Evolutionary conservation across 2,113 vertebrate species (phyloP).

Genomic region (Siniperca chuatsi): DNA sequence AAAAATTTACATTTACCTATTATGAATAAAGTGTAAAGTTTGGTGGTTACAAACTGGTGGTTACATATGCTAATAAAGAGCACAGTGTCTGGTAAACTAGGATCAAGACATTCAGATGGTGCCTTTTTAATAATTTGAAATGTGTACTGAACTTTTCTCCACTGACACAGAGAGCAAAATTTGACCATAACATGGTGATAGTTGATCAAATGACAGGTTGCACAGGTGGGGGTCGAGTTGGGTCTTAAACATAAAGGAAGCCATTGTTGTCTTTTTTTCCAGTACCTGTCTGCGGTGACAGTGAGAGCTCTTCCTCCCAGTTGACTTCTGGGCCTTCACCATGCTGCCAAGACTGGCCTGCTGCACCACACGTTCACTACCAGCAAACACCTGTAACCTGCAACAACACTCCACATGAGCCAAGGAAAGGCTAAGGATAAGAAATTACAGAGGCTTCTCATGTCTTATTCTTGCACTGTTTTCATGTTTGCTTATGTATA

Average conservation of each 20-base stretch:
- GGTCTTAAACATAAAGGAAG: not conserved
- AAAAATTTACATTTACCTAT: not conserved
- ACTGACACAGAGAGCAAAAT: not conserved
- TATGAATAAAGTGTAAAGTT: not conserved
- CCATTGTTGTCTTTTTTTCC: conserved; percentile 11
- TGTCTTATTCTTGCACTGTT: not conserved
- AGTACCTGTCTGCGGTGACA: conserved; percentile 82
- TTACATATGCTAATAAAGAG: not conserved
- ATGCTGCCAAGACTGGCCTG: conserved; percentile 71
- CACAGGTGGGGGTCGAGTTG: not conserved
- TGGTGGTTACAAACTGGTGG: not conserved
- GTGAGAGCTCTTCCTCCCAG: conserved; percentile 80
- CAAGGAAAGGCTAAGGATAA: not conserved
- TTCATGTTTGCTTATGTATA: not conserved
- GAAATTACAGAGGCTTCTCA: not conserved
- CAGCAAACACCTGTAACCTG: conserved; percentile 71
- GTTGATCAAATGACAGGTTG: not conserved
- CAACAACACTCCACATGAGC: conserved; percentile 66
- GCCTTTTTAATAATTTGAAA: not conserved
- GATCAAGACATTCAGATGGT: not conserved
- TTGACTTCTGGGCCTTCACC: conserved; percentile 80
- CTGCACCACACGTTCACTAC: conserved; percentile 48
- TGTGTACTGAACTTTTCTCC: not conserved
- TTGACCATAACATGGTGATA: not conserved
- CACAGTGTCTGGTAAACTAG: not conserved